phyloP scores from a whole-genome alignment of 2,797 vertebrate genomes.

The Carcharodon carcharias region DNA sequence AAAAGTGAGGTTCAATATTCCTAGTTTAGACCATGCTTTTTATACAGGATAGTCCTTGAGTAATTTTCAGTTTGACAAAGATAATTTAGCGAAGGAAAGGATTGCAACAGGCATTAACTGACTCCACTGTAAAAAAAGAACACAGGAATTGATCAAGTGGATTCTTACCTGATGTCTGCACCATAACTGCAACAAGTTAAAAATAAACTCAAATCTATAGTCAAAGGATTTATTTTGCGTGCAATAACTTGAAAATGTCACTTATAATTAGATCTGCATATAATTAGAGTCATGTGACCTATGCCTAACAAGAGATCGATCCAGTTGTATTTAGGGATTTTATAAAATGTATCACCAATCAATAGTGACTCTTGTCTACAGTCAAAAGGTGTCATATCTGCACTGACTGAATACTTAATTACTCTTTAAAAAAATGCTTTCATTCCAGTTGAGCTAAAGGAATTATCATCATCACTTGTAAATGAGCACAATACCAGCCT shows the following conservation, averaged over 20 bases:
- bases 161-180: not conserved
- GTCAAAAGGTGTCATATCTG: not conserved
- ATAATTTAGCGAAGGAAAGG: not conserved
- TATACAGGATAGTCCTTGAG: not conserved
- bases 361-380: not conserved
- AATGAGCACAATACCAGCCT: not conserved
- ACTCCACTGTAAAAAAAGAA: not conserved
- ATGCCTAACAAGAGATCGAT: not conserved
- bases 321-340: not conserved
- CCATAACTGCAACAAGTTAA: not conserved
- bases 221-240: not conserved
- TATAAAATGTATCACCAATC: not conserved
- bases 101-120: not conserved
- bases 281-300: not conserved
- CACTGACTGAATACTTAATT: constrained; percentile 11
- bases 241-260: constrained; percentile 1
- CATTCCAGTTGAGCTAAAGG: not conserved
- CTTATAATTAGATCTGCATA: not conserved
- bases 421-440: not conserved
- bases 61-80: not conserved
- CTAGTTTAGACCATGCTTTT: not conserved
- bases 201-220: not conserved
- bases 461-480: not conserved
- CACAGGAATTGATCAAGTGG: not conserved
- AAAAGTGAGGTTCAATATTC: not conserved